phyloP scores from a whole-genome alignment of 1,140 invertebrate genomes.

The Drosophila willistoni region DNA sequence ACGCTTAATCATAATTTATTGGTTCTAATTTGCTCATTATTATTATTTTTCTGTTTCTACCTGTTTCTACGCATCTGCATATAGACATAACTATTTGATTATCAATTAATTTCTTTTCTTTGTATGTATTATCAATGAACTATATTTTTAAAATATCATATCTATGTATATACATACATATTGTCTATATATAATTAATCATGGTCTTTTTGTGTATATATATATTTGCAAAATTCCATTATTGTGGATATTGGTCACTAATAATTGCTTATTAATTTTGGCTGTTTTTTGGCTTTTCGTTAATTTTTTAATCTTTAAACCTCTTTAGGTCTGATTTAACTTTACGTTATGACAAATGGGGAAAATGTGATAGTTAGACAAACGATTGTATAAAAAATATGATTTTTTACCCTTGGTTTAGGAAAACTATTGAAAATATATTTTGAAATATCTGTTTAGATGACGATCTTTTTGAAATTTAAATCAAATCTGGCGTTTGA shows the following conservation, averaged over 20 bases:
- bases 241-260: conserved; percentile 41
- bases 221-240: conserved; percentile 31
- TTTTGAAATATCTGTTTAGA: too few species aligned
- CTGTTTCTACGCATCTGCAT: conserved; percentile 42
- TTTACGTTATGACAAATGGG: too few species aligned
- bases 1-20: conserved; percentile 12
- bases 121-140: conserved; percentile 6
- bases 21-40: conserved; percentile 36
- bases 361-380: too few species aligned
- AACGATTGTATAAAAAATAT: too few species aligned
- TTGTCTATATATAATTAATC: conserved; percentile 6
- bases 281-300: conserved; percentile 46
- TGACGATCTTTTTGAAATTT: too few species aligned
- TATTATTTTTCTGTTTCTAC: conserved; percentile 41
- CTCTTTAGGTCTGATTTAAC: not conserved
- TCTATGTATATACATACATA: conserved; percentile 46
- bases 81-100: conserved; percentile 21
- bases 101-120: conserved; percentile 30
- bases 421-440: too few species aligned
- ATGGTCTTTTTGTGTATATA: conserved; percentile 42
- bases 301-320: not conserved
- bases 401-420: too few species aligned
- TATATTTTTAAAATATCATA: conserved; percentile 22
- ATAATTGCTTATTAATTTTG: conserved; percentile 41
- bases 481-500: too few species aligned